Evolutionary conservation across 2,888 invertebrate genomes (phyloP), one percentile per base, ranked within the genome.

Genomic region (Chouioia cunea): DNA sequence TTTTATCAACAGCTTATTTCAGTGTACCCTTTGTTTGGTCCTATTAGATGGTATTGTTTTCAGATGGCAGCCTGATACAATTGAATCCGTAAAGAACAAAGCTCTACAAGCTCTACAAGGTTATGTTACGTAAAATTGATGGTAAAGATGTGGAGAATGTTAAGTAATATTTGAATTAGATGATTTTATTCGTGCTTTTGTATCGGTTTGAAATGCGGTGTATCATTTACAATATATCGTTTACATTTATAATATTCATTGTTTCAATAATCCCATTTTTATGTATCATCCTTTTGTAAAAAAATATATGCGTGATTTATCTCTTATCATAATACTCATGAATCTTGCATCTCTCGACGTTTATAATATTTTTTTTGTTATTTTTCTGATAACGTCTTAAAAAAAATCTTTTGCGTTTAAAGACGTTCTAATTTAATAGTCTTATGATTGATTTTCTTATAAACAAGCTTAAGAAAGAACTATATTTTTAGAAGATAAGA

Each of bases 361-460:
- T 48, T 10, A 10, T 14, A n/a, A 4, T 48, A 18, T 10, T 48
- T 48, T 48, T 48, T 48, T 6, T 36, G 6, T 36, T 10, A 48
- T n/a, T 48, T 2, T 48, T 48, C 6, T 36, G 36, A 8, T 36
- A 36, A 12, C 36, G 6, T 36, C 10, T 10, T 36, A 12, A 70
- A 65, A n/a, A 54, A 20, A 27, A 54, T 15, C 18, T 54, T 63
- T 70, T 36, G 36, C 36, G 36, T 36, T n/a, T n/a, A 20, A 69
- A 64, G 62, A 54, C 60, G 22, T 44, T 56, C 46, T 20, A 12
- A 60, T 70, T 75, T 75, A 71, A 76, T 76, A 71, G 74, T 71
- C 58, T 44, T 54, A 63, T 62, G 73, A 76, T 76, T 76, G 76
- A 76, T 76, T 76, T 75, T 73, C 71, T 67, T 50, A 73, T 76